These are phyloP conservation scores for Corvus cornix DNA, from an alignment of 2,113 vertebrate species.

Conservation along the genomic window DNA sequence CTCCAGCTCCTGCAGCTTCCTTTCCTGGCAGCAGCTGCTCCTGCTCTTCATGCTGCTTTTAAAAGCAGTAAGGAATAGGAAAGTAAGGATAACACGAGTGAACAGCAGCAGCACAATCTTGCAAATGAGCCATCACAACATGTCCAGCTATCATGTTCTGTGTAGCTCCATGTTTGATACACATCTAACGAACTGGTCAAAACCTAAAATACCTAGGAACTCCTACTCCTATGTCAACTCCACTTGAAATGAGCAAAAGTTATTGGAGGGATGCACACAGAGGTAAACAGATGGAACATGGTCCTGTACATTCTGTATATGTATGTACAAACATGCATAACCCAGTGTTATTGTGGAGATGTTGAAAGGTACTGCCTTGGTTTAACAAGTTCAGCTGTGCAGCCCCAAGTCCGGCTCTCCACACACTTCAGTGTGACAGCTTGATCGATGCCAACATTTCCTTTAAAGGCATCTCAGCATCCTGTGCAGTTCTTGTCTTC, in stretches of 20 bases:
- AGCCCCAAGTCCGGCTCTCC: background rate
- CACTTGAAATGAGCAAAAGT: background rate
- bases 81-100: background rate
- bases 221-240: background rate
- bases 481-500: background rate
- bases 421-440: background rate
- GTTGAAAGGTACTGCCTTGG: background rate
- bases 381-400: background rate
- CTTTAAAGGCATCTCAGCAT: background rate
- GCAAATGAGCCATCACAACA: background rate
- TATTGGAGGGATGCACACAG: background rate
- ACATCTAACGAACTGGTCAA: background rate
- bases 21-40: constrained; percentile 25
- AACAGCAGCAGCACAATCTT: background rate
- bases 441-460: background rate
- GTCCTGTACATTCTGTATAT: background rate
- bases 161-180: background rate
- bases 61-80: background rate
- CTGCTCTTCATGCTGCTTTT: background rate
- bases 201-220: background rate
- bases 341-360: background rate
- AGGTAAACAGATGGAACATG: background rate
- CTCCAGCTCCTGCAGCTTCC: background rate
- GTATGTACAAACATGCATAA: background rate
- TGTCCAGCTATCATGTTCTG: background rate